These are phyloP conservation scores for Cygnus olor DNA, from an alignment of 2,797 vertebrate species.

Conservation along the genomic window DNA sequence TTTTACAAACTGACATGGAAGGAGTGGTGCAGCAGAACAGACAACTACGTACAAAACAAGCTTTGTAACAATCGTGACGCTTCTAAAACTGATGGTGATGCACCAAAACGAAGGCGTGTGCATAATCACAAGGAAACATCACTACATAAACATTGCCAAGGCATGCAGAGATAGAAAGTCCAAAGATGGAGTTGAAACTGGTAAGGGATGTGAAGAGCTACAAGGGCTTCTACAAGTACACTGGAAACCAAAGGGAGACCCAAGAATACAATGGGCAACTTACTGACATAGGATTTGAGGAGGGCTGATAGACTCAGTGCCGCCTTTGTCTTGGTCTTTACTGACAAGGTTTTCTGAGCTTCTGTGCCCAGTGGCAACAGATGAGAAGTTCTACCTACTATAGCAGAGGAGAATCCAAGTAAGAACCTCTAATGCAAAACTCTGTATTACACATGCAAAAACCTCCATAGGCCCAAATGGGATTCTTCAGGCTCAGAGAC, in stretches of 20 bases:
- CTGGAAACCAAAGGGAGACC: background rate
- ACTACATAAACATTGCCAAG: background rate
- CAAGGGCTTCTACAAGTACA: background rate
- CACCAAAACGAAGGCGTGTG: background rate
- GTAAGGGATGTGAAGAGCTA: background rate
- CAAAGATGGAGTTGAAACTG: background rate
- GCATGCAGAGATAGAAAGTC: background rate
- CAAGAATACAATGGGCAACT: background rate
- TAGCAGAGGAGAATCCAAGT: background rate
- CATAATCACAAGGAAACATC: conserved; percentile 25
- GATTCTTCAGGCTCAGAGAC: background rate
- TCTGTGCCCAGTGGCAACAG: background rate
- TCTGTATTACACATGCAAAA: background rate
- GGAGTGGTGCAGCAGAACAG: background rate
- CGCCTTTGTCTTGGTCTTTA: background rate
- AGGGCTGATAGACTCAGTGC: background rate
- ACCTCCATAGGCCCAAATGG: background rate
- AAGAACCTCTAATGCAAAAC: background rate
- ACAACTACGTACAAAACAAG: background rate
- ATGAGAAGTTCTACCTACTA: background rate
- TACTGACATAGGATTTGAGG: background rate
- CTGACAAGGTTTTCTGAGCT: background rate
- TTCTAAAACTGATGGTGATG: background rate
- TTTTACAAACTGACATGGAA: background rate
- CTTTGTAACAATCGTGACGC: conserved; percentile 5